phyloP scores from a whole-genome alignment of 2,888 invertebrate species.

The Mimumesa dahlbomi region DNA sequence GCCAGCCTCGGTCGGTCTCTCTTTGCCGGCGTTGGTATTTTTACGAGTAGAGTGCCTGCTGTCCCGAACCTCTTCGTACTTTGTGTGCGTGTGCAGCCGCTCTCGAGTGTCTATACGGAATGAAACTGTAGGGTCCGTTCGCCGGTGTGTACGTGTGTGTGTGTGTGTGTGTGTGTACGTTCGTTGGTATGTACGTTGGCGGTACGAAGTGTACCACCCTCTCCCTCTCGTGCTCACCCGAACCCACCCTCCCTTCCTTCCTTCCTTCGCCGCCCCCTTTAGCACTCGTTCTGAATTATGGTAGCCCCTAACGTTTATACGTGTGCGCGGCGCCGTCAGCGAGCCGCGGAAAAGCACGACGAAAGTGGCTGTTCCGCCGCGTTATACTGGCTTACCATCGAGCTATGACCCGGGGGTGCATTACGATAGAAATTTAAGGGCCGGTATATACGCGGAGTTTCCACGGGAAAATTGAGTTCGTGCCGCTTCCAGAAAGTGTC shows the following conservation, averaged over 20 bases:
- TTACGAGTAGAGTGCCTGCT: constrained; percentile 68
- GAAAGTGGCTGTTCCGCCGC: constrained; percentile 57
- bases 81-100: constrained; percentile 9
- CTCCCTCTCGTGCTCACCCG: neutral
- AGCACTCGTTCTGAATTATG: constrained; percentile 67
- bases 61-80: constrained; percentile 43
- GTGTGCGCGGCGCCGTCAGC: constrained; percentile 26
- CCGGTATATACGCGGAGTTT: constrained; percentile 21
- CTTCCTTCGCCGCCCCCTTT: constrained; percentile 40
- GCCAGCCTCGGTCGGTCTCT: constrained; percentile 46
- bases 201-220: constrained; percentile 5
- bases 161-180: neutral
- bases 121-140: constrained; percentile 2
- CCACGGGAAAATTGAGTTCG: constrained; percentile 50
- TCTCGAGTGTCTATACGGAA: neutral
- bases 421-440: constrained; percentile 55
- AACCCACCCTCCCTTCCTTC: neutral
- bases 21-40: constrained; percentile 67
- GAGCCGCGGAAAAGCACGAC: constrained; percentile 52
- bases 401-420: constrained; percentile 42
- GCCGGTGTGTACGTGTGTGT: neutral
- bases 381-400: constrained; percentile 43
- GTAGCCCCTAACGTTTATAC: constrained; percentile 41
- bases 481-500: constrained; percentile 21
- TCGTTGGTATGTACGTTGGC: constrained; percentile 5